Conservation (phyloP, 1,140 invertebrate species). For the Drosophila santomea region DNA sequence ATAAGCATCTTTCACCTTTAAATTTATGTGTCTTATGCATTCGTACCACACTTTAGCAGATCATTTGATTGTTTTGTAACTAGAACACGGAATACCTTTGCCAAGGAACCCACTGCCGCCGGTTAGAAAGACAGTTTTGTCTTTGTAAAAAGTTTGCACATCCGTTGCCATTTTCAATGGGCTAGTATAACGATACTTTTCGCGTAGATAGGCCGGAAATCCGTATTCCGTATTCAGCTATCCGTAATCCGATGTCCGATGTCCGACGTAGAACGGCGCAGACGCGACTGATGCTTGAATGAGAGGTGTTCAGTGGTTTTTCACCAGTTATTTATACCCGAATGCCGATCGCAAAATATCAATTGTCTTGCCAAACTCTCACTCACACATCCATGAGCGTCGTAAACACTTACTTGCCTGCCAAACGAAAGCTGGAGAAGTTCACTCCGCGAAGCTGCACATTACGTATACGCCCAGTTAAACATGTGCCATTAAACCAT, state of each 20-base stretch:
- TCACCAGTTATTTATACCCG: conserved; percentile 58
- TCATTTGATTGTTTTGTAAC: not conserved
- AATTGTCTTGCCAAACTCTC: conserved; percentile 7
- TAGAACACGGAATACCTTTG: conserved; percentile 85
- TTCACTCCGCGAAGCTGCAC: conserved; percentile 1
- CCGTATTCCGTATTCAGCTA: not conserved
- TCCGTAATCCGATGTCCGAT: conserved; percentile 21
- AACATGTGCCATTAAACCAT: conserved; percentile 13
- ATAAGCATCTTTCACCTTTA: not conserved
- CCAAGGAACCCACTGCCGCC: conserved; percentile 91
- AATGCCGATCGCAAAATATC: conserved; percentile 21
- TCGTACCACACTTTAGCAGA: not conserved
- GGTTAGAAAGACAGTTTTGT: conserved; percentile 88
- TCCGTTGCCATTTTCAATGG: conserved; percentile 39
- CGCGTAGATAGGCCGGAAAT: not conserved
- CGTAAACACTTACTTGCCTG: conserved; percentile 14
- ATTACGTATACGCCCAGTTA: conserved; percentile 21
- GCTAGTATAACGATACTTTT: not conserved
- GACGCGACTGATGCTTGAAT: conserved; percentile 41
- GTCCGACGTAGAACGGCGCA: conserved; percentile 1
- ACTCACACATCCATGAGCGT: conserved; percentile 4
- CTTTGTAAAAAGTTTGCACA: conserved; percentile 87
- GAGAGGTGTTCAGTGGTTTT: conserved; percentile 28
- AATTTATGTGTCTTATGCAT: not conserved
- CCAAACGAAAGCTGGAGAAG: not conserved